Percentiles rank a stretch among this genome's conserved stretches.
Conservation (phyloP, 2,797 vertebrate species). For the Tolypeutes matacus region DNA sequence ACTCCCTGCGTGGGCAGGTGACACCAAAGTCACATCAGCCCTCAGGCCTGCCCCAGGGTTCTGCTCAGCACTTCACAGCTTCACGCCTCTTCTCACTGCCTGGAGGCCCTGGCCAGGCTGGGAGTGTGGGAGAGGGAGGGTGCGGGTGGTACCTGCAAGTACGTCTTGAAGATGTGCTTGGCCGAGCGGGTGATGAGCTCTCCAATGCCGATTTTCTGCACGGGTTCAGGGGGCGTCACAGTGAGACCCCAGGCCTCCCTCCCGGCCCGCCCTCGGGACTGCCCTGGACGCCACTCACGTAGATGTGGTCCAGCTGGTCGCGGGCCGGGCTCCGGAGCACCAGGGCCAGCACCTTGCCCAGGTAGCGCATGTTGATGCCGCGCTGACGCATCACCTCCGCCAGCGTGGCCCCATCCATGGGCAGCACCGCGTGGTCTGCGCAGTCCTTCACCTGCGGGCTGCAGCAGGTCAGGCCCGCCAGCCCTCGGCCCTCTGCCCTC, state of each 20-base stretch:
- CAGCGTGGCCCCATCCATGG: slow-evolving; percentile 96
- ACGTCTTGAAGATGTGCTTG: slow-evolving; percentile 99
- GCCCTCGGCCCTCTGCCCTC: not conserved
- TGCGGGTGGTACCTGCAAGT: slow-evolving; percentile 93
- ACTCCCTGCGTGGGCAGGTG: slow-evolving; percentile 90
- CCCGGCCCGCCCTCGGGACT: fast-evolving
- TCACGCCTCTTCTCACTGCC: not conserved
- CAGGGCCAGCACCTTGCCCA: slow-evolving; percentile 95
- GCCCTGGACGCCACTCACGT: slow-evolving; percentile 89
- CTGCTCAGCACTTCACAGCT: not conserved
- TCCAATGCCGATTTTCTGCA: slow-evolving; percentile 96
- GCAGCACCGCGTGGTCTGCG: slow-evolving; percentile 95
- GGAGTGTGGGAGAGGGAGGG: not conserved
- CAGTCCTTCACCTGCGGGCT: slow-evolving; percentile 96
- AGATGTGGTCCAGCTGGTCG: slow-evolving; percentile 95
- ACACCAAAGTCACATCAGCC: not conserved
- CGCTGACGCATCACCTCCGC: slow-evolving; percentile 97
- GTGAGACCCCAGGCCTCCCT: not conserved
- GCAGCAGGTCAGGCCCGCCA: slow-evolving; percentile 31
- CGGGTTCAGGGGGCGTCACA: slow-evolving; percentile 60
- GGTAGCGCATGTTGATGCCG: slow-evolving; percentile 97
- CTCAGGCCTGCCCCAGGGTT: not conserved
- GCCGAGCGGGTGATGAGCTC: slow-evolving; percentile 98
- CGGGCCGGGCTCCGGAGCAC: slow-evolving; percentile 93
- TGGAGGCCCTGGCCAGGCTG: not conserved